These are phyloP conservation scores for Dinomys branickii DNA, from an alignment of 2,113 vertebrate species.

Conservation along the genomic window DNA sequence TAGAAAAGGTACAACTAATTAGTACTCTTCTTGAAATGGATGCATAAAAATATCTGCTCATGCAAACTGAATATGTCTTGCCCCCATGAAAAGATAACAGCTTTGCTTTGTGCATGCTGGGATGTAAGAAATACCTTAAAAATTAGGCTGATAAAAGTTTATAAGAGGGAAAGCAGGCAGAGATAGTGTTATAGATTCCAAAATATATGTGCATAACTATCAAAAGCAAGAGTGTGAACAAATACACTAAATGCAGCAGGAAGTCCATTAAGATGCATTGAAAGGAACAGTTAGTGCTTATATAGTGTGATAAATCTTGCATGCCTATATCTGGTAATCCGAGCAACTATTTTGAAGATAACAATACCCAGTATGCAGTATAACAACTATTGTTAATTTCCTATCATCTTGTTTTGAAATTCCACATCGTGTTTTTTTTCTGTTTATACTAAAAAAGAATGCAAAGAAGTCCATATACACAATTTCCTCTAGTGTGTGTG, in stretches of 20 bases:
- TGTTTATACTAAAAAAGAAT: too few relatives aligned
- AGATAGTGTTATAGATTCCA: not conserved
- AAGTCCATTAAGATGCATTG: not conserved
- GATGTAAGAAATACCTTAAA: not conserved
- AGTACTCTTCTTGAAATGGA: not conserved
- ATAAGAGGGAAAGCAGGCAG: not conserved
- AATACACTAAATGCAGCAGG: not conserved
- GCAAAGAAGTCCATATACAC: not conserved
- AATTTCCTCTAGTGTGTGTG: not conserved
- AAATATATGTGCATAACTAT: not conserved
- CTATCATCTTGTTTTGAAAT: too few relatives aligned
- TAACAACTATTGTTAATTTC: too few relatives aligned
- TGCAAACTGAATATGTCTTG: not conserved
- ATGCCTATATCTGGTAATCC: too few relatives aligned
- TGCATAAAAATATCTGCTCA: not conserved
- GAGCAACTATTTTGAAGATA: too few relatives aligned
- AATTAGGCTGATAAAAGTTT: not conserved
- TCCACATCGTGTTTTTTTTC: too few relatives aligned
- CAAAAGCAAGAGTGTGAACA: not conserved
- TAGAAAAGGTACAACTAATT: not conserved
- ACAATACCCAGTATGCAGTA: too few relatives aligned
- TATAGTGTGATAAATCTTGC: too few relatives aligned
- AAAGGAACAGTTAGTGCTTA: too few relatives aligned
- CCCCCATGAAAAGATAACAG: not conserved
- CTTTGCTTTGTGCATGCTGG: not conserved